These are phyloP conservation scores for Tapirus indicus DNA, from an alignment of 2,797 vertebrate species.

Conservation along the genomic window DNA sequence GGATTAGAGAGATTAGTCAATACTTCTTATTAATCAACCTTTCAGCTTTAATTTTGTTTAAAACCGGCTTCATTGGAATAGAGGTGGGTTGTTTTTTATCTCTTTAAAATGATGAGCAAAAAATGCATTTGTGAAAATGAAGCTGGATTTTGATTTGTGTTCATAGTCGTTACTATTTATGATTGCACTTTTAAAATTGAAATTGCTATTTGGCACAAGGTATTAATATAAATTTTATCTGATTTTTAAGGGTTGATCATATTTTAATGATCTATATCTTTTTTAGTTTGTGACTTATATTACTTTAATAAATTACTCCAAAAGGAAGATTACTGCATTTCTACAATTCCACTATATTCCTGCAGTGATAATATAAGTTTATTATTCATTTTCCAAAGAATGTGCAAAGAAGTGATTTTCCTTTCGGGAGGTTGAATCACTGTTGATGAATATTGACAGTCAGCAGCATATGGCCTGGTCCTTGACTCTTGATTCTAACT, in stretches of 20 bases:
- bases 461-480: not conserved
- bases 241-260: constrained; percentile 54
- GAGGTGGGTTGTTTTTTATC: constrained; percentile 29
- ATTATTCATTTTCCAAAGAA: constrained; percentile 35
- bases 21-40: constrained; percentile 67
- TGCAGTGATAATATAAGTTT: constrained; percentile 19
- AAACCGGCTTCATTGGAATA: constrained; percentile 35
- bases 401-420: not conserved
- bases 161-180: constrained; percentile 44
- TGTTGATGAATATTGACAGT: not conserved
- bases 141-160: constrained; percentile 56
- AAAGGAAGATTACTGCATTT: not conserved
- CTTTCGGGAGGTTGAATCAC: not conserved
- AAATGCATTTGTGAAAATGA: constrained; percentile 49
- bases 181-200: constrained; percentile 61
- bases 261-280: constrained; percentile 45
- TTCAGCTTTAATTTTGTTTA: constrained; percentile 65
- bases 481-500: constrained; percentile 5
- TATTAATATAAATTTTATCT: constrained; percentile 54
- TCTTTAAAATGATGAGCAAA: constrained; percentile 18
- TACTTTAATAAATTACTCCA: constrained; percentile 61
- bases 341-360: not conserved
- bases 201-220: constrained; percentile 65
- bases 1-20: constrained; percentile 70
- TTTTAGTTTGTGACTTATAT: constrained; percentile 32